Conservation (phyloP, 2,113 vertebrate genomes). For the Lepus americanus region DNA sequence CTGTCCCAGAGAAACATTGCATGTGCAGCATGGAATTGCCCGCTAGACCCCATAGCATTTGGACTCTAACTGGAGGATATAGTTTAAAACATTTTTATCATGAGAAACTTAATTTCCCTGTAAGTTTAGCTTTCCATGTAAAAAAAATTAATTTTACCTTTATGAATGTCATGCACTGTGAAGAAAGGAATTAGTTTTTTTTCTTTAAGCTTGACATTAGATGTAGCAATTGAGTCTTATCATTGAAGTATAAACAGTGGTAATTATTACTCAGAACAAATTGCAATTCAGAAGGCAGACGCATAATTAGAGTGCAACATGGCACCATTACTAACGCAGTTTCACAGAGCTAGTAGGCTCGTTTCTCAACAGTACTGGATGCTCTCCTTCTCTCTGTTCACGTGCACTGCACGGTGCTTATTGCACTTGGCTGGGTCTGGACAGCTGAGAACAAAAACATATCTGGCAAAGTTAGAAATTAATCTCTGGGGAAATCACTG, state of each 20-base stretch:
- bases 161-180: conserved; percentile 11
- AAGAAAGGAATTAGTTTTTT: not conserved
- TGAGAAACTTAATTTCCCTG: not conserved
- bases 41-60: not conserved
- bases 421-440: conserved; percentile 44
- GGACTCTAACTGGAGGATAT: not conserved
- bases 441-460: conserved; percentile 10
- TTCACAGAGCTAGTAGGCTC: not conserved
- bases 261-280: not conserved
- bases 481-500: not conserved
- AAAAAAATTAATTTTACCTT: not conserved
- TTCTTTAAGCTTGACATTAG: conserved; percentile 57
- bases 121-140: conserved; percentile 61
- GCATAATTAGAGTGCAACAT: not conserved
- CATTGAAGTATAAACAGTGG: conserved; percentile 44
- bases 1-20: not conserved
- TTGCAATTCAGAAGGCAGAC: not conserved
- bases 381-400: not conserved
- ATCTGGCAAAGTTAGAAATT: conserved; percentile 62
- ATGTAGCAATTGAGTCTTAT: not conserved
- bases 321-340: conserved; percentile 1
- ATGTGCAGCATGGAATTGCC: not conserved
- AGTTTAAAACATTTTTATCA: conserved; percentile 27
- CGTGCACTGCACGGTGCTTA: not conserved
- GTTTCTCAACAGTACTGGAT: not conserved